phyloP scores from a whole-genome alignment of 2,888 invertebrate species.

The Phania funesta region DNA sequence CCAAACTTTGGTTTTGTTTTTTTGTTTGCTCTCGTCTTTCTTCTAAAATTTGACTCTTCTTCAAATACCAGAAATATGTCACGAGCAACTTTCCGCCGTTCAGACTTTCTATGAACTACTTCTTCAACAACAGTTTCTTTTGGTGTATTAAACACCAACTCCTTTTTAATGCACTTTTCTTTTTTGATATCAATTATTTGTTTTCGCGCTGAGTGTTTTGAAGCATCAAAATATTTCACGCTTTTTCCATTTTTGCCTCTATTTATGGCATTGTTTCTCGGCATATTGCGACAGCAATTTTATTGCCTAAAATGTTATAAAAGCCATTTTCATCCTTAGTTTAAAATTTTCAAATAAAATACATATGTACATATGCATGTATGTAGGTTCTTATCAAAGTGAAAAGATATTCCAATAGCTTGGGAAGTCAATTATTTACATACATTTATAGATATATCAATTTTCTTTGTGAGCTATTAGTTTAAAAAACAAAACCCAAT shows the following conservation, averaged over 20 bases:
- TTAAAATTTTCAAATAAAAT: background rate
- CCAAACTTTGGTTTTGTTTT: constrained; percentile 73
- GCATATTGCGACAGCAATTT: constrained; percentile 59
- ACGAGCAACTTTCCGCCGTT: constrained; percentile 78
- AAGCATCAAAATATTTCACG: constrained; percentile 30
- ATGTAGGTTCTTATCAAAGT: background rate
- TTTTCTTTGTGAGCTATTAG: constrained; percentile 54
- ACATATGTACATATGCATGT: background rate
- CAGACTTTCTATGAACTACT: constrained; percentile 77
- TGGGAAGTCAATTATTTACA: background rate
- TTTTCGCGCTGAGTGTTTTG: constrained; percentile 67
- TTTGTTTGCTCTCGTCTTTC: constrained; percentile 71
- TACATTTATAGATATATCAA: background rate
- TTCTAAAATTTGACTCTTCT: constrained; percentile 75
- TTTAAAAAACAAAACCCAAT: constrained; percentile 70
- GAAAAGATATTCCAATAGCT: background rate
- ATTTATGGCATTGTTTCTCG: constrained; percentile 57
- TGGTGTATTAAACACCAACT: constrained; percentile 66
- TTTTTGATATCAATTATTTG: constrained; percentile 29
- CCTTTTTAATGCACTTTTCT: constrained; percentile 69
- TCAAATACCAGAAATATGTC: constrained; percentile 79
- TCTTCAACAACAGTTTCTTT: constrained; percentile 67
- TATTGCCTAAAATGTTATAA: constrained; percentile 43
- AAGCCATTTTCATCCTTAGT: constrained; percentile 46
- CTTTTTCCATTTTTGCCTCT: constrained; percentile 52